Conservation (phyloP, 2,113 vertebrate genomes). For the Meles meles region DNA sequence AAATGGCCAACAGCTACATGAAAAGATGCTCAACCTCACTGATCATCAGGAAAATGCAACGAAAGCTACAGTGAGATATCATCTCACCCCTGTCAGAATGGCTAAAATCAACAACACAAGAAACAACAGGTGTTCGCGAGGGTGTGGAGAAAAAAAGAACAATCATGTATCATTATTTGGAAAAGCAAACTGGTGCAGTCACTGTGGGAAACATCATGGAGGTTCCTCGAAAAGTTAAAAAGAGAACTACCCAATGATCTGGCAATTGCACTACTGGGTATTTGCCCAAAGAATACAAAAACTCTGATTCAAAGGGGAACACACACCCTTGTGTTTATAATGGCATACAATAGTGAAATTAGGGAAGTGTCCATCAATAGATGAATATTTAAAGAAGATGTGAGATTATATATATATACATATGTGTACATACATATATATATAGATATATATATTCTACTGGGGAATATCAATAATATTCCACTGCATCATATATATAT, state of each 20-base stretch:
- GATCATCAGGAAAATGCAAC: no score
- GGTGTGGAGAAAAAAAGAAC: not conserved
- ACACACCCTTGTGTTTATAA: not conserved
- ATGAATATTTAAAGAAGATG: not conserved
- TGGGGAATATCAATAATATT: no score
- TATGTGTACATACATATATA: no score
- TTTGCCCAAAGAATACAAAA: not conserved
- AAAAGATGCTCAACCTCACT: no score
- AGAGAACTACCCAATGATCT: not conserved
- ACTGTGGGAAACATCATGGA: not conserved
- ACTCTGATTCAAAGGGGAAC: not conserved
- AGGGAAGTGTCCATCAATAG: not conserved
- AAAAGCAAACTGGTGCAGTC: not conserved
- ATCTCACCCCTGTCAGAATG: not conserved
- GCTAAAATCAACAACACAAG: not conserved
- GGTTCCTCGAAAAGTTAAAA: not conserved
- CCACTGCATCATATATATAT: no score
- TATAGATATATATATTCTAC: no score
- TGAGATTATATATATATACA: not conserved
- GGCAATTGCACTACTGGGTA: not conserved
- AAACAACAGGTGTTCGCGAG: not conserved
- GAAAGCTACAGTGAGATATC: no score
- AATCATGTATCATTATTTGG: not conserved
- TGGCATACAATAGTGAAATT: not conserved
- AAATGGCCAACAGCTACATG: no score